Base-by-base conservation (phyloP, 2,888 invertebrate species). In the Clostera curtula region DNA sequence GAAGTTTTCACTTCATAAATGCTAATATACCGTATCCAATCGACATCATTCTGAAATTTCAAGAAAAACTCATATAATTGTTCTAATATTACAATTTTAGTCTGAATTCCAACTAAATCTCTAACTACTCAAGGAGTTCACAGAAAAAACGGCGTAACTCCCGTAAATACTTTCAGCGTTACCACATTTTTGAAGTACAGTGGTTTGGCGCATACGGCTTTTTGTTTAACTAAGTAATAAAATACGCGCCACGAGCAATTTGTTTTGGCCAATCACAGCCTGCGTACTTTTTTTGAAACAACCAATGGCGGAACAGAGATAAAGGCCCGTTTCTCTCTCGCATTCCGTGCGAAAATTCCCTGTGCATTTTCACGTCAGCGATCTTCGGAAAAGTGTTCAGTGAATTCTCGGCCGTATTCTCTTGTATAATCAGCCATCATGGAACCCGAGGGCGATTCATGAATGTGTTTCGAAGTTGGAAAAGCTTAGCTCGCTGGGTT, bases 361-460 rank as follows among this genome's bases (percentile, higher is more conserved):
- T 67, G 50, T 56, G 39, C 66, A 52, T 62, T 71, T 68, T 44
- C 56, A 36, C 40, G 45, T 50, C 27, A 27, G 27, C 10, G 43
- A 34, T 32, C 31, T 34, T 38, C 34, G 57, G 66, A 44, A 71
- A 72, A 69, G 44, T 59, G 73, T 54, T 57, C 63, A 68, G 47
- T 49, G 71, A 59, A 69, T 77, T 79, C 45, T 55, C 54, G 63
- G 54, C 67, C 75, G 53, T 66, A 76, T 72, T 75, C 70, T 64
- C 65, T 72, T 75, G 82, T 83, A 84, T 84, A 82, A 85, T 85
- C 84, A 77, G 82, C 84, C 72, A 85, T 85, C 79, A 85, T 85
- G 82, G 66, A 68, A 74, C 59, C 69, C 73, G 58, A 62, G 72
- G 63, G 74, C 73, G 69, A 76, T 77, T 73, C 72, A 70, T 63